Evolutionary conservation across 2,888 invertebrate genomes (phyloP).

Genomic region (Monochamus alternatus): DNA sequence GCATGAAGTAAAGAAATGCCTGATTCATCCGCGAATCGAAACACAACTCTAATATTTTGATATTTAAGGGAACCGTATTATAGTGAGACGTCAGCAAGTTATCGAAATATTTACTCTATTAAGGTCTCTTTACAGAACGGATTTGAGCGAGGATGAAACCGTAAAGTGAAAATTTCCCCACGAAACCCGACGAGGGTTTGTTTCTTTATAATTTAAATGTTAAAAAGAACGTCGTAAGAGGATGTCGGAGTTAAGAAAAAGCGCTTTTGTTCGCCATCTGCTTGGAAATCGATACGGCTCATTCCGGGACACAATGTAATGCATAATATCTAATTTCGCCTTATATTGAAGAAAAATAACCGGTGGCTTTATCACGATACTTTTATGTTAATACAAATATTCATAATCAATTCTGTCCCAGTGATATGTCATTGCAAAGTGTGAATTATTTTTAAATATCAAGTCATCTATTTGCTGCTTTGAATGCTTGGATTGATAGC

Average conservation of each 20-base stretch:
- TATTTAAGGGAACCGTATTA: too few relatives aligned
- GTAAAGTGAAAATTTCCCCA: neutral
- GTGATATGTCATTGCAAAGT: neutral
- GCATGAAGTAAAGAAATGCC: too few relatives aligned
- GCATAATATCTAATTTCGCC: too few relatives aligned
- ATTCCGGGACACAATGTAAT: constrained; percentile 32
- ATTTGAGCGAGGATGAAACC: neutral
- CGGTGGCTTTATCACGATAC: neutral
- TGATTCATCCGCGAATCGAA: too few relatives aligned
- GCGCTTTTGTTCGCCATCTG: constrained; percentile 44
- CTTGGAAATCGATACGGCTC: constrained; percentile 43
- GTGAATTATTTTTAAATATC: neutral
- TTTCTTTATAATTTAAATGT: constrained; percentile 50
- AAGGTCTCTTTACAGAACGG: neutral
- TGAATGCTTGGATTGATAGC: neutral
- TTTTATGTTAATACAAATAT: neutral
- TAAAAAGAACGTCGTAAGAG: constrained; percentile 38
- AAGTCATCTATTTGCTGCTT: neutral
- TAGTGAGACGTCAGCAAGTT: neutral
- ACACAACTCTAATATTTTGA: too few relatives aligned
- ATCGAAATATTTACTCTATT: neutral
- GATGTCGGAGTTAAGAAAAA: constrained; percentile 42
- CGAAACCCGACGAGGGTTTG: constrained; percentile 37
- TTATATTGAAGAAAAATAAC: neutral
- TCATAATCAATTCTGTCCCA: too few relatives aligned